A percentile compares a stretch with the other conserved stretches of the same genome.
Conservation (phyloP, 2,113 vertebrate species). For the Malurus cyaneus region DNA sequence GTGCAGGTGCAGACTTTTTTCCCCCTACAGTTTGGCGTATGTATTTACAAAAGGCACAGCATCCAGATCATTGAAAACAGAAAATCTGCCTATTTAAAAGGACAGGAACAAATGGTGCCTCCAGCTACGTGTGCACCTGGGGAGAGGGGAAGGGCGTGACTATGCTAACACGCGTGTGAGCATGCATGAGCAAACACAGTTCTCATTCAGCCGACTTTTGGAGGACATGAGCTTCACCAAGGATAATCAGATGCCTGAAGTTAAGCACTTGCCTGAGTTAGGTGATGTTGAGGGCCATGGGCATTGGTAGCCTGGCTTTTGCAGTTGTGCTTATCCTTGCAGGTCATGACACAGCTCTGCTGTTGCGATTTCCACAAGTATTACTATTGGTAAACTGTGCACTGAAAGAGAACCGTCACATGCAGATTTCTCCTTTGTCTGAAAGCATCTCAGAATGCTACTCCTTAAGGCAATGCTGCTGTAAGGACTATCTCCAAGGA, state of each 20-base stretch:
- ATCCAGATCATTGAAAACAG: constrained; percentile 5
- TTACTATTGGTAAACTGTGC: neutral
- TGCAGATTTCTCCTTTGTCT: neutral
- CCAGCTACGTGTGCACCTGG: neutral
- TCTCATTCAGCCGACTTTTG: neutral
- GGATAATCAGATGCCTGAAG: neutral
- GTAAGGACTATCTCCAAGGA: neutral
- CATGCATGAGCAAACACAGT: neutral
- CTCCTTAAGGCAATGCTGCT: neutral
- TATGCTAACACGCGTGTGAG: neutral
- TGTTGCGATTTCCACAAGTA: neutral
- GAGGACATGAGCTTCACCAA: neutral
- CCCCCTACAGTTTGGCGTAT: neutral
- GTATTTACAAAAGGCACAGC: neutral
- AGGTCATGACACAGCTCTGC: rapidly evolving
- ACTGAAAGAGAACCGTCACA: neutral
- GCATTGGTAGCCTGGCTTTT: neutral
- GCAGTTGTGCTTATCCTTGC: neutral
- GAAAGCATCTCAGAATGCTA: neutral
- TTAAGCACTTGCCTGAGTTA: neutral
- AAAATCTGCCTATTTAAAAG: constrained; percentile 37
- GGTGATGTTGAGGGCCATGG: rapidly evolving
- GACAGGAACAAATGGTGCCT: neutral
- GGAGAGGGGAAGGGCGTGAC: neutral
- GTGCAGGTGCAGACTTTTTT: neutral